Evolutionary conservation across 2,888 invertebrate species (phyloP).

Genomic region (Herminia tarsipennalis): DNA sequence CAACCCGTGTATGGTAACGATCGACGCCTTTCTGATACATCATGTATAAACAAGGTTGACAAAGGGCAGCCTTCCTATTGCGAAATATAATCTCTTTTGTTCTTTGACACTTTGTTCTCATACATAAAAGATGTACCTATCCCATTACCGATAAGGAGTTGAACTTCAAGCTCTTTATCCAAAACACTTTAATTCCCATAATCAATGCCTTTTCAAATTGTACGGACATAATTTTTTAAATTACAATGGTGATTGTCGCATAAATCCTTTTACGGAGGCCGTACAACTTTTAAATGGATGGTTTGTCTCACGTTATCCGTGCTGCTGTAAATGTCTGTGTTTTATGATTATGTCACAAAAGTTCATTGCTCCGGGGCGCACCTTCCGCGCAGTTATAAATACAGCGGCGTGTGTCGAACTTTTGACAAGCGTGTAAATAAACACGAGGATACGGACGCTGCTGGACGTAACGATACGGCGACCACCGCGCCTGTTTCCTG

Average conservation of each 20-base stretch:
- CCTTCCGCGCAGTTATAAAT: constrained; percentile 81
- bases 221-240: constrained; percentile 28
- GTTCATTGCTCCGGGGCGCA: constrained; percentile 78
- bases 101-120: constrained; percentile 2
- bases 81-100: neutral
- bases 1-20: constrained; percentile 52
- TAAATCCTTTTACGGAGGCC: constrained; percentile 61
- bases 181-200: constrained; percentile 6
- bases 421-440: constrained; percentile 81
- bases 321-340: constrained; percentile 44
- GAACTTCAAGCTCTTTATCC: neutral
- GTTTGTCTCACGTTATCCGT: constrained; percentile 57
- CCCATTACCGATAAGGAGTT: too few relatives aligned
- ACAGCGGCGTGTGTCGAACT: constrained; percentile 75
- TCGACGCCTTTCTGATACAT: constrained; percentile 55
- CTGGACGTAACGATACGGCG: too few relatives aligned
- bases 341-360: constrained; percentile 56
- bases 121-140: neutral
- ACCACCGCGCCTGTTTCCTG: too few relatives aligned
- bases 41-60: constrained; percentile 43
- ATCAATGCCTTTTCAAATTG: neutral
- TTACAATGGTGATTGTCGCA: constrained; percentile 34
- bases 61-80: constrained; percentile 20
- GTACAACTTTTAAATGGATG: constrained; percentile 49
- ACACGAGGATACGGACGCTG: constrained; percentile 61